Base-by-base conservation (phyloP, 2,888 invertebrate genomes). In the Spodoptera picta region DNA sequence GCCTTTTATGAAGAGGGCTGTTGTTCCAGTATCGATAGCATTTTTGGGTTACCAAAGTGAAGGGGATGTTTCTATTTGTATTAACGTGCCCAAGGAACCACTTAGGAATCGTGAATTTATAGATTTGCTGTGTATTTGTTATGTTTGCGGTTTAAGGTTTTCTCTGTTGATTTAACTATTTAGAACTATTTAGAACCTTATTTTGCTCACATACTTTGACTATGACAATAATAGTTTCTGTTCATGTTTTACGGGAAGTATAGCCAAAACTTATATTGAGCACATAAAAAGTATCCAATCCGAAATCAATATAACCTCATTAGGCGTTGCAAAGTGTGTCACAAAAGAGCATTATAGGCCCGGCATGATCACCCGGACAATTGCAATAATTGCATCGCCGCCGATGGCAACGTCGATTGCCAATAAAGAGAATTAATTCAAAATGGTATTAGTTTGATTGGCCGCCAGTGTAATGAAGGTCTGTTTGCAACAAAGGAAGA, bases 21-120 rank as follows among this genome's bases (percentile, higher is more conserved):
- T 77, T 64, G 74, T 52, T 73, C n/a, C 31, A 52, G 52, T 51
- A 59, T 65, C 77, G 77, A 73, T 69, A 60, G 57, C 69, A 62
- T 64, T 52, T 59, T 42, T 61, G 60, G 60, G 69, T 73, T 69
- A 54, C 49, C 52, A 49, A 49, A 49, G 43, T 54, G 61, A 66
- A 62, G 64, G 11, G 42, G 42, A 31, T 24, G 50, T 66, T 57
- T 73, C 65, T 56, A 10, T 52, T 31, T 43, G 52, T 63, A 23
- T 66, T 6, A 70, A 59, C 43, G 45, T 36, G 31, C 43, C 9
- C 9, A 6, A 31, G 6, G 31, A 31, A 31, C 4, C 31, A 3
- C 27, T 4, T 27, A 27, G 3, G n/a, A n/a, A n/a, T n/a, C 36
- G 9, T 9, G 6, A 6, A 7, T 36, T 9, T 36, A 2, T 36